Percentiles rank a stretch among this genome's conserved stretches.
These are phyloP conservation scores for Ernsta delagoae DNA, from an alignment of 2,888 invertebrate species.

Conservation along the genomic window DNA sequence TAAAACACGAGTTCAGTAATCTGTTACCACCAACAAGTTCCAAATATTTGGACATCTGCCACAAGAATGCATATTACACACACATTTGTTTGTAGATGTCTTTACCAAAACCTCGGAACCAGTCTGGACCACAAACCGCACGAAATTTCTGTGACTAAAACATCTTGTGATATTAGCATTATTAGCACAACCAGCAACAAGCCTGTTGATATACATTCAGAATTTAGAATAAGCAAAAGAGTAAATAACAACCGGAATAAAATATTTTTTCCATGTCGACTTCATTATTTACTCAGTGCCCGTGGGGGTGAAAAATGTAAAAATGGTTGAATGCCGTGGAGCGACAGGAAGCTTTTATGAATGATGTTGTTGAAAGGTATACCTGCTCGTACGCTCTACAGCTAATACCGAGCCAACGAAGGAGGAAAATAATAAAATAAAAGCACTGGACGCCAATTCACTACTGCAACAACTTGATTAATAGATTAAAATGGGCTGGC, in stretches of 20 bases:
- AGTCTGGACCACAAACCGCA: conserved; percentile 20
- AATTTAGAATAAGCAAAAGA: conserved; percentile 11
- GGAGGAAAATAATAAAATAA: not conserved
- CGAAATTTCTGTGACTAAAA: conserved; percentile 11
- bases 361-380: conserved; percentile 13
- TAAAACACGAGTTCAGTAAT: too few species aligned
- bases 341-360: not conserved
- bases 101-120: not conserved
- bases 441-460: not conserved
- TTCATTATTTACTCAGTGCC: conserved; percentile 23
- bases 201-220: conserved; percentile 2
- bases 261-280: conserved; percentile 25
- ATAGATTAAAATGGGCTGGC: not conserved
- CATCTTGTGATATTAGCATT: not conserved
- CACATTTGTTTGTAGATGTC: not conserved
- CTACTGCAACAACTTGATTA: conserved; percentile 19
- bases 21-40: too few species aligned
- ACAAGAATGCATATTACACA: conserved; percentile 4
- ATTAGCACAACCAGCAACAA: conserved; percentile 16
- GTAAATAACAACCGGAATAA: conserved; percentile 6
- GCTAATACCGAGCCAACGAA: not conserved
- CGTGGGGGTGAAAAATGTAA: conserved; percentile 18
- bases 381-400: not conserved
- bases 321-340: conserved; percentile 12
- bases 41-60: conserved; percentile 21